Evolutionary conservation across 2,113 vertebrate genomes (phyloP).

Genomic region (Hucho hucho): DNA sequence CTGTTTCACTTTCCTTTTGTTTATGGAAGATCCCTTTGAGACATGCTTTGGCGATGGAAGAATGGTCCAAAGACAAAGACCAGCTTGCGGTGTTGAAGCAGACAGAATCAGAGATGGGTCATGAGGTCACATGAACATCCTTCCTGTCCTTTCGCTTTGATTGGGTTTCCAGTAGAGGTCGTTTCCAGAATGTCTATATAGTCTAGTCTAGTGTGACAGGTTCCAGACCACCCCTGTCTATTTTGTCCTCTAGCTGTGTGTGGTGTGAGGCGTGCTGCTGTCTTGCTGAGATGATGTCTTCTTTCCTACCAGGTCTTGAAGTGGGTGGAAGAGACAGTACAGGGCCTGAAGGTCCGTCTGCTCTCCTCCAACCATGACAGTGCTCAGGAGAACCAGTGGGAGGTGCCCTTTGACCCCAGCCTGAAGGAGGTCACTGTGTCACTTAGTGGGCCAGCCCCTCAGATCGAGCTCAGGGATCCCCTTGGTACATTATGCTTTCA

Average conservation of each 20-base stretch:
- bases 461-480: conserved; percentile 82
- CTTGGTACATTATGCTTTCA: conserved; percentile 68
- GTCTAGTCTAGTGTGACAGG: neutral
- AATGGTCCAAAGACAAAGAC: conserved; percentile 49
- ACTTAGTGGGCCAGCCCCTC: conserved; percentile 85
- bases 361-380: conserved; percentile 85
- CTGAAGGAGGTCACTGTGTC: conserved; percentile 91
- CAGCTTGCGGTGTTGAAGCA: conserved; percentile 26
- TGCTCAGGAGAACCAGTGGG: conserved; percentile 80
- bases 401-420: conserved; percentile 85
- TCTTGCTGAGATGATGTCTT: conserved; percentile 13
- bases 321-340: conserved; percentile 92
- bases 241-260: neutral
- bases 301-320: conserved; percentile 80
- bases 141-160: neutral
- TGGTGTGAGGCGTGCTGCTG: neutral
- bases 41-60: conserved; percentile 51
- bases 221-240: neutral
- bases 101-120: neutral
- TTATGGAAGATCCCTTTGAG: conserved; percentile 52
- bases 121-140: neutral
- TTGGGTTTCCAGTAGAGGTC: neutral
- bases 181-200: neutral
- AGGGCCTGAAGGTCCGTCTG: conserved; percentile 88
- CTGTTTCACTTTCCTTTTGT: conserved; percentile 63